phyloP scores from a whole-genome alignment of 2,888 invertebrate genomes.

The Scaptomyza caliginosa region DNA sequence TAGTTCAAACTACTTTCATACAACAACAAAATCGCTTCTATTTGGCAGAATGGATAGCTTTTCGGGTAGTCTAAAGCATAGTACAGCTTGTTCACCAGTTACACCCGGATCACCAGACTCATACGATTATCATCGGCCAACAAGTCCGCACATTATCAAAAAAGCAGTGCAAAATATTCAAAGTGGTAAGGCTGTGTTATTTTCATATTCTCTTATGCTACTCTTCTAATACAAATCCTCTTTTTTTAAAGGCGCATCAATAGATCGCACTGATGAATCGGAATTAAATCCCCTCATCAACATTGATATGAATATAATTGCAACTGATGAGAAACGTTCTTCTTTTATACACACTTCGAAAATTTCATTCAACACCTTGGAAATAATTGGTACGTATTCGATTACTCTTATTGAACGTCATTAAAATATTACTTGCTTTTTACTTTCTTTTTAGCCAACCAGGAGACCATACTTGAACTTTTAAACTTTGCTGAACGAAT shows the following conservation, averaged over 20 bases:
- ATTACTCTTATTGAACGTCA: not conserved
- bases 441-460: conserved; percentile 88
- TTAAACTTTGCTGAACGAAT: conserved; percentile 94
- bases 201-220: not conserved
- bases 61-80: conserved; percentile 95
- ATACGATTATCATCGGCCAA: conserved; percentile 81
- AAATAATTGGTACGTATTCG: conserved; percentile 91
- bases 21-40: not conserved
- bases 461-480: conserved; percentile 96
- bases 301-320: conserved; percentile 90
- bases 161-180: conserved; percentile 85
- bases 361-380: conserved; percentile 96
- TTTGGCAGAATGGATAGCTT: conserved; percentile 93
- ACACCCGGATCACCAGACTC: conserved; percentile 91
- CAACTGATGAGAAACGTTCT: conserved; percentile 83
- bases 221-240: not conserved
- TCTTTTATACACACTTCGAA: conserved; percentile 89
- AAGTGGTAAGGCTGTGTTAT: conserved; percentile 67
- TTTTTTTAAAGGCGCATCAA: conserved; percentile 15
- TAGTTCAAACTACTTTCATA: not conserved
- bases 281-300: conserved; percentile 91
- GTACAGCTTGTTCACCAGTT: conserved; percentile 95
- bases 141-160: conserved; percentile 86
- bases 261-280: conserved; percentile 65
- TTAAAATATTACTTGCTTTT: not conserved